Evolutionary conservation across 2,888 invertebrate genomes (phyloP).

Genomic region (Hofmannophila pseudospretella): DNA sequence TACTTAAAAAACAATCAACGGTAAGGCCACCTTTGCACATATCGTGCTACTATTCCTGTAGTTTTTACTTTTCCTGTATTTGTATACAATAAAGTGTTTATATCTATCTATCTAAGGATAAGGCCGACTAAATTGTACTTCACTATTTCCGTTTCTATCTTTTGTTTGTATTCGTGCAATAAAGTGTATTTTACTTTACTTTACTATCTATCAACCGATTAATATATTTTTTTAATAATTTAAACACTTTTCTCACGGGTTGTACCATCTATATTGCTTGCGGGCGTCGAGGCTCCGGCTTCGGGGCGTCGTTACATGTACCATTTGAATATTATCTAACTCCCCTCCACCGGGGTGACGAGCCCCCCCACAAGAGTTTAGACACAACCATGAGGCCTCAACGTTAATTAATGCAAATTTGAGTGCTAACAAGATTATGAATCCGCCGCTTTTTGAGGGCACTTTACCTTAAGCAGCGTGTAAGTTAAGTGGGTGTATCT

Average conservation of each 20-base stretch:
- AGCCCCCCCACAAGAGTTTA: slow-evolving; percentile 45
- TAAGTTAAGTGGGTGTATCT: slow-evolving; percentile 48
- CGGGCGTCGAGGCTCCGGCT: slow-evolving; percentile 60
- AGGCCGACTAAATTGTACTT: too few relatives aligned
- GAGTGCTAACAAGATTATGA: slow-evolving; percentile 78
- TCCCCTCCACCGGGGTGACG: slow-evolving; percentile 24
- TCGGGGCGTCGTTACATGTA: slow-evolving; percentile 73
- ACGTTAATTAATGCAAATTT: slow-evolving; percentile 78
- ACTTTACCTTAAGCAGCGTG: slow-evolving; percentile 41
- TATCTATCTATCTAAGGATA: too few relatives aligned
- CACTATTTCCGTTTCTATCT: too few relatives aligned
- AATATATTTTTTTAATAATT: too few relatives aligned
- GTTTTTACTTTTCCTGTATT: too few relatives aligned
- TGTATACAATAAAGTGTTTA: too few relatives aligned
- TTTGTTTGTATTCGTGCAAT: too few relatives aligned
- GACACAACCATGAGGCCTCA: slow-evolving; percentile 61
- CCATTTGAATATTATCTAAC: slow-evolving; percentile 78
- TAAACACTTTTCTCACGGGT: slow-evolving; percentile 13
- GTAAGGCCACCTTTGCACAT: too few relatives aligned
- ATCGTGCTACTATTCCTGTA: too few relatives aligned
- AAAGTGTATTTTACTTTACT: too few relatives aligned
- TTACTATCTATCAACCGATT: too few relatives aligned
- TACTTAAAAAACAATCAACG: too few relatives aligned
- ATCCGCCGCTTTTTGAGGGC: slow-evolving; percentile 68
- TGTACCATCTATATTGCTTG: slow-evolving; percentile 69